Percentiles rank a stretch among this genome's conserved stretches.
Evolutionary conservation across 2,113 vertebrate species (phyloP).

Genomic region (Glaucidium brasilianum): DNA sequence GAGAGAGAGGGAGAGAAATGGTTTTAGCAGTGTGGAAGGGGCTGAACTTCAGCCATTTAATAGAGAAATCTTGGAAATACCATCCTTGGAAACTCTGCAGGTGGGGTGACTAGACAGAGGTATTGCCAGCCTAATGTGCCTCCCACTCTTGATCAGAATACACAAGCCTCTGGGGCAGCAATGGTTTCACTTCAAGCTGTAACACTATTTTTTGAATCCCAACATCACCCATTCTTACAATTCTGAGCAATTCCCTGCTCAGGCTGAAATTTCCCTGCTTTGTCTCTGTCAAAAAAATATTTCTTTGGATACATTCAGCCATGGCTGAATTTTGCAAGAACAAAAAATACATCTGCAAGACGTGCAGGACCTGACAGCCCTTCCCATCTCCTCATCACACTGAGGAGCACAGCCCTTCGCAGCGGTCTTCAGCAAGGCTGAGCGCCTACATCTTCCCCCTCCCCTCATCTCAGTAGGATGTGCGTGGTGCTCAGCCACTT

Average conservation of each 20-base stretch:
- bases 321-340: not conserved
- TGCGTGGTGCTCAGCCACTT: not conserved
- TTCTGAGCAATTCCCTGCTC: not conserved
- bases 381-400: not conserved
- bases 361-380: not conserved
- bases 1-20: not conserved
- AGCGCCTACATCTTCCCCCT: not conserved
- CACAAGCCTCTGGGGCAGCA: not conserved
- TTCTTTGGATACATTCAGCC: not conserved
- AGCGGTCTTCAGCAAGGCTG: not conserved
- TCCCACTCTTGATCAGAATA: not conserved
- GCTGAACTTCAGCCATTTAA: not conserved
- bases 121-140: not conserved
- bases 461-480: not conserved
- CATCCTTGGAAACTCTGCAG: not conserved
- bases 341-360: not conserved
- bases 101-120: not conserved
- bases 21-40: not conserved
- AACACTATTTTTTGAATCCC: not conserved
- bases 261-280: not conserved
- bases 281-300: not conserved
- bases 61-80: not conserved
- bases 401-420: rapidly evolving
- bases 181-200: not conserved
- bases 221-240: not conserved